A percentile compares a stretch with the other conserved stretches of the same genome.
These are phyloP conservation scores for Isoperla grammatica DNA, from an alignment of 2,888 invertebrate species.

Conservation along the genomic window DNA sequence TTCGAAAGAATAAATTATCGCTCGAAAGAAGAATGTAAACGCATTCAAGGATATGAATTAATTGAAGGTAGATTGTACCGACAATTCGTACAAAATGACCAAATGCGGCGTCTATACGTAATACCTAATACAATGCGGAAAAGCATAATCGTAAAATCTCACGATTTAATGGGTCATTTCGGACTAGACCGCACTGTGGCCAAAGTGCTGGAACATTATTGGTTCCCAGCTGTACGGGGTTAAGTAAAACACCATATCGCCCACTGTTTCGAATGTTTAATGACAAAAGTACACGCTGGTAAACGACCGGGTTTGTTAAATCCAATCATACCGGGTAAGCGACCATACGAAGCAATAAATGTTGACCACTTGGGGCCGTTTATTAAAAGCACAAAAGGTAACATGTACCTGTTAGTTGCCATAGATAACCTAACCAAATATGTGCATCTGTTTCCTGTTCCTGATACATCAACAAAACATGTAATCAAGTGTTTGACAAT, in stretches of 20 bases:
- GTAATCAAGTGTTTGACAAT: not conserved
- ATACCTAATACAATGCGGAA: constrained; percentile 27
- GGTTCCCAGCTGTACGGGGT: constrained; percentile 40
- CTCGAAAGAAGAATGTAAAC: not conserved
- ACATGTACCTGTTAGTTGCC: constrained; percentile 37
- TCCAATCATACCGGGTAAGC: constrained; percentile 40
- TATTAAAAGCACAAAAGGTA: constrained; percentile 35
- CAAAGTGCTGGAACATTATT: constrained; percentile 38
- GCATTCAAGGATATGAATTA: not conserved
- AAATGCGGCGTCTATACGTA: constrained; percentile 13
- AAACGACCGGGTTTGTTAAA: constrained; percentile 39
- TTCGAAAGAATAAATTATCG: not conserved
- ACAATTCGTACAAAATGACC: too few species aligned
- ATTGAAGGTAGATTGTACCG: constrained; percentile 2
- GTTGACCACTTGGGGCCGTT: constrained; percentile 44
- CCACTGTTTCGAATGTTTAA: constrained; percentile 41
- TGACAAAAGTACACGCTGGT: constrained; percentile 36
- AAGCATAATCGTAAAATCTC: constrained; percentile 24
- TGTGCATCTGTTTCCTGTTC: constrained; percentile 35
- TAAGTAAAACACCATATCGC: constrained; percentile 41
- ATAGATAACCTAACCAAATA: constrained; percentile 42
- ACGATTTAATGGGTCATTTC: constrained; percentile 41
- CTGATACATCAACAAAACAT: not conserved
- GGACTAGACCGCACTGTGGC: constrained; percentile 38
- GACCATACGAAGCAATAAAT: constrained; percentile 42